phyloP scores from a whole-genome alignment of 2,113 vertebrate genomes.

The Alouatta palliata region DNA sequence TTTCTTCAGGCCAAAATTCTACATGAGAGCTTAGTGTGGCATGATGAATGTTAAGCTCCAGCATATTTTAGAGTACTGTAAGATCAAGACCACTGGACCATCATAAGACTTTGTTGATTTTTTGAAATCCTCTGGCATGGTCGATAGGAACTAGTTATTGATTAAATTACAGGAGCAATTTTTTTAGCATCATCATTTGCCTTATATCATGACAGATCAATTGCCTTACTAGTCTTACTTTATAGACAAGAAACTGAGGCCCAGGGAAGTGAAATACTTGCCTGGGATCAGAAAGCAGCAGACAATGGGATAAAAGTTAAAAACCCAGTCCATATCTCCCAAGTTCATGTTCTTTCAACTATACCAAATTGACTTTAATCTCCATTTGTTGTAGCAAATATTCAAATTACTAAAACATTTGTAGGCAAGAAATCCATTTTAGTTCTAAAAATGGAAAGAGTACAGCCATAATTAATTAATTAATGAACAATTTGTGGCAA shows the following conservation, averaged over 20 bases:
- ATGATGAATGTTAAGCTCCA: neutral
- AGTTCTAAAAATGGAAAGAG: conserved; percentile 1
- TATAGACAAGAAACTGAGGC: neutral
- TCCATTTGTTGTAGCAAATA: conserved; percentile 10
- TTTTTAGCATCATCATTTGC: neutral
- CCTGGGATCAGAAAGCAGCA: neutral
- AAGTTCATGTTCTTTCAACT: neutral
- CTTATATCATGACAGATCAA: neutral
- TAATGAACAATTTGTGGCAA: conserved; percentile 13
- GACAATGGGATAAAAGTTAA: neutral
- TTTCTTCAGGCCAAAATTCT: conserved; percentile 2
- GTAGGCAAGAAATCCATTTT: conserved; percentile 20
- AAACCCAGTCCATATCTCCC: neutral
- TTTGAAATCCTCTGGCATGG: neutral
- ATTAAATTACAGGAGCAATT: neutral
- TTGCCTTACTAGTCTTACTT: neutral
- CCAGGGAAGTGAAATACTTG: neutral
- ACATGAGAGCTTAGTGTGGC: neutral
- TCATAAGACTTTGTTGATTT: neutral
- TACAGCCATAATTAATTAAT: neutral
- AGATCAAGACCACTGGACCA: neutral
- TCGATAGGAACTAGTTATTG: neutral
- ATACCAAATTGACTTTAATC: neutral
- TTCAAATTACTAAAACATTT: conserved; percentile 13
- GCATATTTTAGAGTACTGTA: neutral